Conservation (phyloP, 2,888 invertebrate genomes). For the Platynereis dumerilii region DNA sequence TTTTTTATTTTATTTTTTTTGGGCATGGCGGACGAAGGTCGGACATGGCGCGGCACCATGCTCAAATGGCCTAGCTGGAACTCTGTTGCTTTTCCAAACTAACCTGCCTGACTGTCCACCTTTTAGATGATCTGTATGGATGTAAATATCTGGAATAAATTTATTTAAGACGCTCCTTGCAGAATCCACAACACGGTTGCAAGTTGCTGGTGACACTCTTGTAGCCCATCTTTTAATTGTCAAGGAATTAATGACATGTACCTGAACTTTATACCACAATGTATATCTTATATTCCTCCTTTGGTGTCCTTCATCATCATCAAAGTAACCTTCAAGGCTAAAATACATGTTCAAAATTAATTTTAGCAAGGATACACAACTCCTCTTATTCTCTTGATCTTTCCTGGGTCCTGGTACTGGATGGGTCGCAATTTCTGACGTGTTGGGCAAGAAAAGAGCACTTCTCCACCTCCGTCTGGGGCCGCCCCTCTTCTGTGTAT, state of each 20-base stretch:
- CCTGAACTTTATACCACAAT: neutral
- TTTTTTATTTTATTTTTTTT: no score
- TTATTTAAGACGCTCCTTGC: conserved; percentile 90
- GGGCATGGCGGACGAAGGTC: no score
- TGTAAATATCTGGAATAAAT: conserved; percentile 93
- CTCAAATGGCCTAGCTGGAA: no score
- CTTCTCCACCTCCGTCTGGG: conserved; percentile 92
- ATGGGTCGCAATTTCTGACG: conserved; percentile 82
- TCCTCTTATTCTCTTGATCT: conserved; percentile 92
- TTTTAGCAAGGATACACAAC: conserved; percentile 70
- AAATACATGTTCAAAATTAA: neutral
- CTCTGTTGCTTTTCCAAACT: no score
- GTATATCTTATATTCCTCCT: neutral
- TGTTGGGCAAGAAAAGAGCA: conserved; percentile 87
- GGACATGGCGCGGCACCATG: no score
- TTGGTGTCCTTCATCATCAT: no score
- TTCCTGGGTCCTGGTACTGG: conserved; percentile 77
- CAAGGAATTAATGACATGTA: conserved; percentile 21
- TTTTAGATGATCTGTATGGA: conserved; percentile 89
- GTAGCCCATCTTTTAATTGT: conserved; percentile 69
- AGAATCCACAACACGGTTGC: conserved; percentile 90
- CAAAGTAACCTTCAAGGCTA: no score
- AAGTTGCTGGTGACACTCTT: conserved; percentile 90
- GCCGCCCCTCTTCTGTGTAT: conserved; percentile 71
- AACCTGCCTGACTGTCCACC: conserved; percentile 83